Conservation (phyloP, 2,113 vertebrate genomes). For the Heterochromis multidens region DNA sequence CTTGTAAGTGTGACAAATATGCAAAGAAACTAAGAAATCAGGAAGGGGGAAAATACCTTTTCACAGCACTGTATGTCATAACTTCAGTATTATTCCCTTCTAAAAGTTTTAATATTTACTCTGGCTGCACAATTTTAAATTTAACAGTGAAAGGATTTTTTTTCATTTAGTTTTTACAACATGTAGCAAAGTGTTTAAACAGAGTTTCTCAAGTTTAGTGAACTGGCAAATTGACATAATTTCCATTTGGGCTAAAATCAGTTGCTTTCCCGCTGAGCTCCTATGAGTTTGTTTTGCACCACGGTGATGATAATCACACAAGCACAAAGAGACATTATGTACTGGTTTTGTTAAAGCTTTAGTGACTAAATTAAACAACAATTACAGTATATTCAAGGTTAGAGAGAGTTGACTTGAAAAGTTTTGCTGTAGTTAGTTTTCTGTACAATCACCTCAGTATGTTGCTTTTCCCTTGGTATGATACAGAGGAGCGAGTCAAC, state of each 20-base stretch:
- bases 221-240: constrained; percentile 7
- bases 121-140: background rate
- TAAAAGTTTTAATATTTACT: background rate
- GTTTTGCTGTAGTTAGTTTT: background rate
- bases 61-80: background rate
- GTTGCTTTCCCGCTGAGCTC: background rate
- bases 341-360: background rate
- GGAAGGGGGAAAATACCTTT: background rate
- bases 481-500: background rate
- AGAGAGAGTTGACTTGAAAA: background rate
- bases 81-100: background rate
- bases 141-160: background rate
- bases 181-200: background rate
- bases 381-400: background rate
- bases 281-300: background rate
- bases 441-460: background rate
- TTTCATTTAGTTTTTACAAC: background rate
- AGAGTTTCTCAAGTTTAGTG: background rate
- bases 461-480: background rate
- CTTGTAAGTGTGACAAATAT: no score
- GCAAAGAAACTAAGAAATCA: no score
- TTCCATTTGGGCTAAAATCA: background rate
- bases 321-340: background rate
- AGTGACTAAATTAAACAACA: background rate
- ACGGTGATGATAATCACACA: background rate